Conservation (phyloP, 2,888 invertebrate genomes). For the Scaptomyza caliginosa region DNA sequence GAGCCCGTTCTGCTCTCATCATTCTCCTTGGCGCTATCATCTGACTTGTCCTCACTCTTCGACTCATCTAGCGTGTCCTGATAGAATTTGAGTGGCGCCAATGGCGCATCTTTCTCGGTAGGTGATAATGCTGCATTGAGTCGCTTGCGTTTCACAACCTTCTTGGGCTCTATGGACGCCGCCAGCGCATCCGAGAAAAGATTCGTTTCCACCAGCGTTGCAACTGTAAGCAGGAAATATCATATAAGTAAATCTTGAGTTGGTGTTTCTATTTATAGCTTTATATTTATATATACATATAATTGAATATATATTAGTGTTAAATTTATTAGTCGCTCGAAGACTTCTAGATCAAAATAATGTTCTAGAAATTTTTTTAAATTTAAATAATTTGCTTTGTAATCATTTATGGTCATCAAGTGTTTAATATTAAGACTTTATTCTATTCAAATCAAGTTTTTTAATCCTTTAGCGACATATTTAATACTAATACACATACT, state of each 20-base stretch:
- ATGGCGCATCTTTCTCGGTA: slow-evolving; percentile 87
- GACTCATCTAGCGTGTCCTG: slow-evolving; percentile 92
- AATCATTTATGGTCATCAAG: background rate
- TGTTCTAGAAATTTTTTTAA: background rate
- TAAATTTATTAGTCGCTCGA: background rate
- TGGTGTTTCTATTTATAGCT: background rate
- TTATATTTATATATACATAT: background rate
- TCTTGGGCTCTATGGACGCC: slow-evolving; percentile 89
- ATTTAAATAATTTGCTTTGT: background rate
- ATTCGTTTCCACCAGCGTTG: slow-evolving; percentile 93
- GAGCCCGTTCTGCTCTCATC: slow-evolving; percentile 52
- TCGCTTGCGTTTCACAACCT: slow-evolving; percentile 92
- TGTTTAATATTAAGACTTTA: background rate
- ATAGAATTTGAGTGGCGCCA: slow-evolving; percentile 91
- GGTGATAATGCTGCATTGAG: slow-evolving; percentile 85
- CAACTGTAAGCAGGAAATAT: slow-evolving; percentile 85
- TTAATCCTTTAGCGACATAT: background rate
- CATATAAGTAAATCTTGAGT: background rate
- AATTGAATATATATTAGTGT: background rate
- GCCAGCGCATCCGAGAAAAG: slow-evolving; percentile 96
- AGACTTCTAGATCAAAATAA: background rate
- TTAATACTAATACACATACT: slow-evolving; percentile 8
- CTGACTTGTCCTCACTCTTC: slow-evolving; percentile 78
- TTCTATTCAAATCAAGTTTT: background rate
- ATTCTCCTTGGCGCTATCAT: slow-evolving; percentile 71